phyloP scores from a whole-genome alignment of 2,113 vertebrate genomes.

The Ciconia maguari region DNA sequence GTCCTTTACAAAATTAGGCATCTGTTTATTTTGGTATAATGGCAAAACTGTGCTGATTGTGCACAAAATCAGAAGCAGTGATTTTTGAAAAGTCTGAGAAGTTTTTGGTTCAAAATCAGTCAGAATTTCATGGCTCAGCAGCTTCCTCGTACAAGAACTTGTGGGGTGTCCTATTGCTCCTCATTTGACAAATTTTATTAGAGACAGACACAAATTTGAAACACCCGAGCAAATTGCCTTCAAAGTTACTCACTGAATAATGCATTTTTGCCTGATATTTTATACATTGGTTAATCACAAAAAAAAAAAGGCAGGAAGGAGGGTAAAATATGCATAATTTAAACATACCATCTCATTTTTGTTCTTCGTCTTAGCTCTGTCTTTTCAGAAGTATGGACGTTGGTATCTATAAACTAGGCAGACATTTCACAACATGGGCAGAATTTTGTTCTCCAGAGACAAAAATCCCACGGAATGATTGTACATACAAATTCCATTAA shows the following conservation, averaged over 20 bases:
- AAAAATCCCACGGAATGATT: background rate
- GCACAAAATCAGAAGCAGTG: background rate
- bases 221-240: background rate
- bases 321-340: conserved; percentile 10
- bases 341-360: background rate
- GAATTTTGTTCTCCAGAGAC: background rate
- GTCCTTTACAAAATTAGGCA: background rate
- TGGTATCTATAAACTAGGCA: background rate
- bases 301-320: background rate
- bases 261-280: conserved; percentile 21
- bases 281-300: conserved; percentile 8
- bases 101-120: background rate
- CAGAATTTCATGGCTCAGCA: background rate
- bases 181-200: background rate
- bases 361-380: background rate
- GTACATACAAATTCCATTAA: background rate
- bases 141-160: background rate
- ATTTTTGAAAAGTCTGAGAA: background rate
- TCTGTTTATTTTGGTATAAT: background rate
- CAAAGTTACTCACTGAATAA: conserved; percentile 24
- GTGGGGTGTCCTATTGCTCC: background rate
- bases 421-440: background rate
- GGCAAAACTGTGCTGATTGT: background rate
- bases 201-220: background rate
- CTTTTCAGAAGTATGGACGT: background rate